Percentiles rank a stretch among this genome's conserved stretches.
phyloP scores from a whole-genome alignment of 2,797 vertebrate species.

The Heterohyrax brucei region DNA sequence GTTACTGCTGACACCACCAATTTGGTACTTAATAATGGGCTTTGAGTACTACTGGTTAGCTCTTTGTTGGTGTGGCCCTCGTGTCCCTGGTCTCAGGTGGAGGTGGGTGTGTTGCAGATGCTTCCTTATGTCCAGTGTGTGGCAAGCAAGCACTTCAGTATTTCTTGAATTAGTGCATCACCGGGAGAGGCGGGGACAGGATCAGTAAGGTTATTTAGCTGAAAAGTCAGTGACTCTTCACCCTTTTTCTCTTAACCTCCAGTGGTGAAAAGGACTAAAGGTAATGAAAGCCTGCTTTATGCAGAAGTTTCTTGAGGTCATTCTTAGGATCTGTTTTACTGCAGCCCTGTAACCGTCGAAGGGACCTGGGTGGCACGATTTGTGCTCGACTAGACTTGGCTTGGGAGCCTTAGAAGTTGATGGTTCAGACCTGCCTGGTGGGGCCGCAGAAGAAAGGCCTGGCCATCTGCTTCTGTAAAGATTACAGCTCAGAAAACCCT shows the following conservation, averaged over 20 bases:
- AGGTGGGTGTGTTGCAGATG: background rate
- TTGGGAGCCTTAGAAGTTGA: background rate
- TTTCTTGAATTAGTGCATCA: conserved; percentile 62
- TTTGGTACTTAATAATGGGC: background rate
- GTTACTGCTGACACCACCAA: conserved; percentile 21
- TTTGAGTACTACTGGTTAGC: background rate
- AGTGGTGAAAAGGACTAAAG: background rate
- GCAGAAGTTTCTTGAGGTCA: background rate
- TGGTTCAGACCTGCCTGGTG: background rate
- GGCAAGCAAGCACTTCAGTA: background rate
- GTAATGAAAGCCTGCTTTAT: conserved; percentile 41
- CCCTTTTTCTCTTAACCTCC: conserved; percentile 1
- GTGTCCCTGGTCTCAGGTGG: background rate
- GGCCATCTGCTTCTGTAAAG: background rate
- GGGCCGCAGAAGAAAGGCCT: background rate
- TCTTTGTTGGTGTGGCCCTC: background rate
- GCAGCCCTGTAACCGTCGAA: background rate
- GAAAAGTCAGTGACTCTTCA: conserved; percentile 35
- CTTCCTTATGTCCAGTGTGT: background rate
- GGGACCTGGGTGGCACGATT: background rate
- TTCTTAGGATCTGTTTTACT: conserved; percentile 29
- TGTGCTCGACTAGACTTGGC: background rate
- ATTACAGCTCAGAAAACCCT: background rate
- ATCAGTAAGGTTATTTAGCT: conserved; percentile 48
- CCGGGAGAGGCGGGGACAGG: conserved; percentile 35